These are phyloP conservation scores for Oreochromis grahami DNA, from an alignment of 2,797 vertebrate genomes.

Conservation along the genomic window DNA sequence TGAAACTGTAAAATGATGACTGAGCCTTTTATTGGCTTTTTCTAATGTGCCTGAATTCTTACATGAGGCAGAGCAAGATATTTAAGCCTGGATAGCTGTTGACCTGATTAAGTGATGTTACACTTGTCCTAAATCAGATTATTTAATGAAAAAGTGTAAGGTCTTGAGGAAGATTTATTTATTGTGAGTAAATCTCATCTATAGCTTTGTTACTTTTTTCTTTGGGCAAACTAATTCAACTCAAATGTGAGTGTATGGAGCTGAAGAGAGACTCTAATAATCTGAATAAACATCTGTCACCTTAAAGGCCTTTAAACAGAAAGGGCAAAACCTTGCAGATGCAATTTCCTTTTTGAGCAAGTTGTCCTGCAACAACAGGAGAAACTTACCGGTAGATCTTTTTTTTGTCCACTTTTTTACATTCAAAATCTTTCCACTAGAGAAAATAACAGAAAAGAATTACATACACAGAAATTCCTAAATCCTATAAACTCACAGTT, in stretches of 20 bases:
- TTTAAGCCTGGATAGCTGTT: neutral
- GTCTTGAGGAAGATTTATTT: neutral
- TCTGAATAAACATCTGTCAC: neutral
- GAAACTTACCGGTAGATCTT: neutral
- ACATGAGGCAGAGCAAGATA: neutral
- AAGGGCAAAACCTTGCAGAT: neutral
- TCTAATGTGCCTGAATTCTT: neutral
- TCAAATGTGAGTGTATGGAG: accelerated
- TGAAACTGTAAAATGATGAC: neutral
- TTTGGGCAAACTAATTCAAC: accelerated
- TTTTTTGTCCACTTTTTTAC: neutral
- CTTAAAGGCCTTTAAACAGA: neutral
- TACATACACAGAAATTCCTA: neutral
- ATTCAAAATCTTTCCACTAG: accelerated
- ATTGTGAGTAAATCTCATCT: neutral
- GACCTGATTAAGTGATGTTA: neutral
- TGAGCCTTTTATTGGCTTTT: neutral
- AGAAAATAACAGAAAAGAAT: neutral
- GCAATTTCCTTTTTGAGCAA: neutral
- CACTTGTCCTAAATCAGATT: neutral
- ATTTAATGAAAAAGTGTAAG: neutral
- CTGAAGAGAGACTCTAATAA: neutral
- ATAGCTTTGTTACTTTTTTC: accelerated
- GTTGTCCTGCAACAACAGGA: neutral
- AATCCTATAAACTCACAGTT: neutral